phyloP scores from a whole-genome alignment of 2,113 vertebrate species.

The Notothenia rossii region DNA sequence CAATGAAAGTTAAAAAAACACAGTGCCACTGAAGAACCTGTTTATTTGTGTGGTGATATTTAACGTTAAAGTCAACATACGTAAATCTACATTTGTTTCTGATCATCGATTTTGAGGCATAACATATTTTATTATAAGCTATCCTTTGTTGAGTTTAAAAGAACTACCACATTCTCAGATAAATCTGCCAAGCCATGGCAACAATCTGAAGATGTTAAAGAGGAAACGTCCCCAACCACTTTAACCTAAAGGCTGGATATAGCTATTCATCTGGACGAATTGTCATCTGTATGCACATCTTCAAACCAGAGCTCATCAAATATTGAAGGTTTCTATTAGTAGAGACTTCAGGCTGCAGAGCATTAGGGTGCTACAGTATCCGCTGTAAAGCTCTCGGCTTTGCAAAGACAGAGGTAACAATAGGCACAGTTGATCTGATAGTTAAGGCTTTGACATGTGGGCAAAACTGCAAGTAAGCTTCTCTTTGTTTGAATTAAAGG shows the following conservation, averaged over 20 bases:
- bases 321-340: conserved; percentile 65
- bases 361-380: background rate
- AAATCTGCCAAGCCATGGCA: conserved; percentile 18
- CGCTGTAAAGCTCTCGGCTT: conserved; percentile 11
- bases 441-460: conserved; percentile 3
- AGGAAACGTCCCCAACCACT: conserved; percentile 22
- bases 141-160: background rate
- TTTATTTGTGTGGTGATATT: background rate
- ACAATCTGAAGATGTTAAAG: conserved; percentile 14
- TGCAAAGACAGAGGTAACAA: background rate
- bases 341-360: conserved; percentile 39
- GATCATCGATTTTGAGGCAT: background rate
- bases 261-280: conserved; percentile 46
- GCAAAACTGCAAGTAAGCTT: background rate
- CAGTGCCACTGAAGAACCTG: background rate
- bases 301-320: conserved; percentile 69
- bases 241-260: conserved; percentile 29
- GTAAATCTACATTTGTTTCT: background rate
- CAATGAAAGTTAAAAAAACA: background rate
- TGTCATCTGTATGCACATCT: conserved; percentile 53
- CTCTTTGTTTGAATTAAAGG: background rate
- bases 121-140: background rate
- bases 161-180: background rate
- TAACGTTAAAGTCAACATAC: background rate
- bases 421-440: conserved; percentile 9